These are phyloP conservation scores for Drepana arcuata DNA, from an alignment of 1,140 invertebrate species.

Conservation along the genomic window DNA sequence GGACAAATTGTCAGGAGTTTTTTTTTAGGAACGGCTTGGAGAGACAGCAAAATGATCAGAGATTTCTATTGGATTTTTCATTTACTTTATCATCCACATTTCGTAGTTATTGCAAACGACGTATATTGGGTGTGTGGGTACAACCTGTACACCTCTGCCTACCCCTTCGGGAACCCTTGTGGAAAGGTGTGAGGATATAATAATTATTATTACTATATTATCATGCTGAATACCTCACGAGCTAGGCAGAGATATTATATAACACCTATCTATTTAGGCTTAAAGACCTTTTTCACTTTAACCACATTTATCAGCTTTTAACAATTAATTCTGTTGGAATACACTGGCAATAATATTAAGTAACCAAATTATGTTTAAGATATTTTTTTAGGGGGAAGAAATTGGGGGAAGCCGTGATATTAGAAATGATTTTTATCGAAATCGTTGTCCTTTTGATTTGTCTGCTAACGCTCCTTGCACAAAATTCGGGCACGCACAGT, in stretches of 20 bases:
- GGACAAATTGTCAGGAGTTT: constrained; percentile 44
- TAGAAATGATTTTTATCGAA: background rate
- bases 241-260: too few relatives aligned
- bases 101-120: background rate
- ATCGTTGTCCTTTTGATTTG: background rate
- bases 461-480: constrained; percentile 43
- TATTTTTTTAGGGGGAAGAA: background rate
- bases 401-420: background rate
- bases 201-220: too few relatives aligned
- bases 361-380: background rate
- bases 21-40: constrained; percentile 29
- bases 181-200: background rate
- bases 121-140: background rate
- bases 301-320: too few relatives aligned
- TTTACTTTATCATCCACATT: background rate
- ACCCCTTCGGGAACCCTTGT: background rate
- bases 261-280: too few relatives aligned
- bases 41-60: constrained; percentile 5
- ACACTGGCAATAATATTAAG: background rate
- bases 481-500: constrained; percentile 59
- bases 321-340: too few relatives aligned
- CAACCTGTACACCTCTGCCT: background rate
- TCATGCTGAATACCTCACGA: too few relatives aligned
- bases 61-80: background rate
- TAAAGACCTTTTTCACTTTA: too few relatives aligned